Percentiles rank a stretch among this genome's conserved stretches.
Conservation (phyloP, 2,113 vertebrate genomes). For the Rousettus leschenaultii region DNA sequence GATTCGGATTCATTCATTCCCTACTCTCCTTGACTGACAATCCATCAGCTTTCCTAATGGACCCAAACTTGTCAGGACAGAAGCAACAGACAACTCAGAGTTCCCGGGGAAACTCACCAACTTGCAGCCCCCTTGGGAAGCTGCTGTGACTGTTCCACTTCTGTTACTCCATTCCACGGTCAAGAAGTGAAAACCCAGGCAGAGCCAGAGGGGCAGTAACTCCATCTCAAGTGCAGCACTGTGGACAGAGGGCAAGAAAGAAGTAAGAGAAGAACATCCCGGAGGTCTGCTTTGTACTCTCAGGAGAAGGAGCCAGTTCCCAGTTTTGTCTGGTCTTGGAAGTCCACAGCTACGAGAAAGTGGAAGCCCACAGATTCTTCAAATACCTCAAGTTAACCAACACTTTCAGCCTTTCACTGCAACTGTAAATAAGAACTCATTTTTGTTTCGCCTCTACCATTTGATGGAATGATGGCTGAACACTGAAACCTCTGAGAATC, state of each 20-base stretch:
- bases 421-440: not conserved
- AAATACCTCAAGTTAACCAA: slow-evolving; percentile 13
- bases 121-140: slow-evolving; percentile 67
- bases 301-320: not conserved
- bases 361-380: slow-evolving; percentile 36
- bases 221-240: slow-evolving; percentile 82
- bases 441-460: slow-evolving; percentile 11
- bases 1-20: not conserved
- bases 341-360: not conserved
- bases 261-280: not conserved
- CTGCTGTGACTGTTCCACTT: slow-evolving; percentile 34
- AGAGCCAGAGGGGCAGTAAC: slow-evolving; percentile 74
- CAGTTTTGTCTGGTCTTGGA: not conserved
- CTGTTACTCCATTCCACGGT: slow-evolving; percentile 64
- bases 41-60: not conserved
- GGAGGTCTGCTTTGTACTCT: not conserved
- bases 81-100: not conserved
- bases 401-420: slow-evolving; percentile 9
- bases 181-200: slow-evolving; percentile 77
- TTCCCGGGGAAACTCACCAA: slow-evolving; percentile 78
- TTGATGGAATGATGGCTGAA: not conserved
- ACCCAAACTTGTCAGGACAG: not conserved
- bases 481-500: not conserved
- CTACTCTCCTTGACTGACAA: not conserved
- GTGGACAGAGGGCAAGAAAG: slow-evolving; percentile 42